Evolutionary conservation across 2,113 vertebrate species (phyloP), one percentile per base, ranked within the genome.

Genomic region (Recurvirostra avosetta): DNA sequence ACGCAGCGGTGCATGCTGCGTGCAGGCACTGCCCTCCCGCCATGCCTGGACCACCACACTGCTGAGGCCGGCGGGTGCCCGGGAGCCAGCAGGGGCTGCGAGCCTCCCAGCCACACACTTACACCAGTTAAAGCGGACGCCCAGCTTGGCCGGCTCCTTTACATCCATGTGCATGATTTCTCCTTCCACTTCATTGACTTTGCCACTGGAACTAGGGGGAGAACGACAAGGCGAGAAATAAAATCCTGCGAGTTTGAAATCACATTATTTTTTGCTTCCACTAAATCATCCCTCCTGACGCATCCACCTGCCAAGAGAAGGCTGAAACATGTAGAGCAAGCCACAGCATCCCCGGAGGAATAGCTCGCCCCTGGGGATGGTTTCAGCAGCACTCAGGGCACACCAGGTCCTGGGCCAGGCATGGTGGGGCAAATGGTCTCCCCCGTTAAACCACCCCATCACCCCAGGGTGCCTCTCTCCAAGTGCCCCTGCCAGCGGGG

Each of bases 71-170:
- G 49, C 3, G 49, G 49, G 49, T 6, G 7, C 49, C 2, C 22
- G 49, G 49, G 49, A 50, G 22, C 49, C 12, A 12, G 49, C 0
- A 3, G 67, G 41, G 55, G 47, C 53, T 50, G 53, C 1, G 2
- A 81, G 45, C 50, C 22, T 45, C 45, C 65, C 47, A 77, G 56
- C 5, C 66, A 18, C 41, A 50, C 67, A 94, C 98, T 98, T 98
- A 99, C 99, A 98, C 29, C 98, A 98, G 70, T 97, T 99, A 88
- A 98, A 99, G 96, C 98, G 99, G 80, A 99, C 98, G 3, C 97
- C 98, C 93, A 99, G 92, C 95, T 99, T 99, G 90, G 99, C 99
- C 0, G 99, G 99, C 86, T 99, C 98, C 43, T 98, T 98, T 15
- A 97, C 58, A 65, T 99, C 98, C 78, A 95, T 97, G 25, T 97